These are phyloP conservation scores for Eudorcas thomsonii DNA, from an alignment of 2,113 vertebrate species.

Conservation along the genomic window DNA sequence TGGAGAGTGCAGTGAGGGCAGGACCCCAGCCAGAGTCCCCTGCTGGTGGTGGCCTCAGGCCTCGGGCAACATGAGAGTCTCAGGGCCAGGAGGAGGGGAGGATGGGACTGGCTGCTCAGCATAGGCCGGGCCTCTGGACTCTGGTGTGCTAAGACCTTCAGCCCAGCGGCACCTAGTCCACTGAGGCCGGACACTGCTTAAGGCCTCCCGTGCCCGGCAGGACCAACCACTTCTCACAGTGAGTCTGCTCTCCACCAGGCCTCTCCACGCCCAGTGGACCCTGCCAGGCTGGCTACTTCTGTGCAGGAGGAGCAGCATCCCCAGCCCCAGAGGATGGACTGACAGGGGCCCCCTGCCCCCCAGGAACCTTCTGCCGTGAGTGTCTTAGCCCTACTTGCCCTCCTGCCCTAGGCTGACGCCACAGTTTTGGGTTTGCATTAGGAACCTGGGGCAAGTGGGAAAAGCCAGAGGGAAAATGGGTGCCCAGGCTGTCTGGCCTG, in stretches of 20 bases:
- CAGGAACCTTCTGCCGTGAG: constrained; percentile 90
- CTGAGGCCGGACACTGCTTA: not conserved
- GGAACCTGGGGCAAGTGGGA: not conserved
- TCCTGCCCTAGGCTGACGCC: not conserved
- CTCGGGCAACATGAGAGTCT: not conserved
- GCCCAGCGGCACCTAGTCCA: not conserved
- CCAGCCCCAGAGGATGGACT: constrained; percentile 85
- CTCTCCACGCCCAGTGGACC: constrained; percentile 86
- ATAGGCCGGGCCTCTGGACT: not conserved
- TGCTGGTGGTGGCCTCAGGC: not conserved
- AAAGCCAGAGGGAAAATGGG: not conserved
- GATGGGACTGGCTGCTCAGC: not conserved
- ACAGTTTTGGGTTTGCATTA: not conserved
- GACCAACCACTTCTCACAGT: not conserved
- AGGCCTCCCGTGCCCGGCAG: not conserved
- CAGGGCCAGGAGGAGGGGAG: not conserved
- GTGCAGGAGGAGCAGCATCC: constrained; percentile 81
- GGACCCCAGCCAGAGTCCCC: not conserved
- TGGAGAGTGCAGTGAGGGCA: not conserved
- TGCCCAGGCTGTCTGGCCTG: not conserved
- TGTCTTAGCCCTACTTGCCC: not conserved
- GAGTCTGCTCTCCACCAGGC: constrained; percentile 76
- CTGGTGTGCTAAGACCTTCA: not conserved
- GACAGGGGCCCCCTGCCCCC: constrained; percentile 88
- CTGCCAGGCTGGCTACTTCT: constrained; percentile 90